Evolutionary conservation across 2,888 invertebrate species (phyloP).

Genomic region (Chrysolina americana): DNA sequence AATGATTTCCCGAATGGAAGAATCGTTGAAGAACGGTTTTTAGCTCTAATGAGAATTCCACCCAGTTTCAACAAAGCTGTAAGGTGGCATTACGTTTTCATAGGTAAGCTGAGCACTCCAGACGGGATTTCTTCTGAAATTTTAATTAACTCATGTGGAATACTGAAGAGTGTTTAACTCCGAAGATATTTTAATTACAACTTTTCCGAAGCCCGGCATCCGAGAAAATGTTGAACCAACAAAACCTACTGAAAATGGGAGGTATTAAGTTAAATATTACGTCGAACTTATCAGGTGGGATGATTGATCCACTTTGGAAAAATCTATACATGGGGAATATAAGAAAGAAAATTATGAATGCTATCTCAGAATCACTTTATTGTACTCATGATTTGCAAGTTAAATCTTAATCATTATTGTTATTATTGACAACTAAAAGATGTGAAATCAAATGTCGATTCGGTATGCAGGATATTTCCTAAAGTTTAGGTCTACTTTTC

Average conservation of each 20-base stretch:
- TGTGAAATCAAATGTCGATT: too few relatives aligned
- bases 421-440: too few relatives aligned
- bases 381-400: too few relatives aligned
- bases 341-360: too few relatives aligned
- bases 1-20: not conserved
- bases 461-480: too few relatives aligned
- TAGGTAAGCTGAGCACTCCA: slow-evolving; percentile 3
- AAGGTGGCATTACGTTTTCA: slow-evolving; percentile 7
- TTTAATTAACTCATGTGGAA: slow-evolving; percentile 14
- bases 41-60: not conserved
- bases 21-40: not conserved
- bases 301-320: not conserved
- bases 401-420: too few relatives aligned
- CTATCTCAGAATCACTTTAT: too few relatives aligned
- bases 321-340: not conserved
- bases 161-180: slow-evolving; percentile 7
- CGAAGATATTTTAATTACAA: slow-evolving; percentile 9
- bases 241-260: not conserved
- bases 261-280: not conserved
- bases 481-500: too few relatives aligned
- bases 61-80: not conserved
- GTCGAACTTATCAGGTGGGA: not conserved
- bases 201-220: not conserved
- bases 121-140: not conserved
- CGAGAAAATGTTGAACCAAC: slow-evolving; percentile 2